These are phyloP conservation scores for Parapristionchus giblindavisi DNA, from an alignment of 2,888 invertebrate species.

Conservation along the genomic window DNA sequence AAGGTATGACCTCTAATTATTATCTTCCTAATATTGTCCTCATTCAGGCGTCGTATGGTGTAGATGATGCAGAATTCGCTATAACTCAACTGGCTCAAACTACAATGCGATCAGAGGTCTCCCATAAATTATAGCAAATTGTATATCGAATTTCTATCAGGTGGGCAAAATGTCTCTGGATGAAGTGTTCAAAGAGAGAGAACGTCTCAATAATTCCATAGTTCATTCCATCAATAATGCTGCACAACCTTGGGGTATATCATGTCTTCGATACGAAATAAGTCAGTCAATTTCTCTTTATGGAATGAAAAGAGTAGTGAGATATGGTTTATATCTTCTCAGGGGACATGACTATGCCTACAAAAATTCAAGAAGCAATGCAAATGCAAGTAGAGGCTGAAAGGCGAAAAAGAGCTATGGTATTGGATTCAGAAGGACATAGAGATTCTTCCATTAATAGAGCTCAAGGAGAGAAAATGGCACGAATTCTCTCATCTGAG, in stretches of 20 bases:
- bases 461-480: slow-evolving; percentile 91
- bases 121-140: neutral
- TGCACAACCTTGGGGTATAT: slow-evolving; percentile 96
- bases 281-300: slow-evolving; percentile 73
- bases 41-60: slow-evolving; percentile 86
- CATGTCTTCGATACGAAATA: slow-evolving; percentile 93
- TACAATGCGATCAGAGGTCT: slow-evolving; percentile 94
- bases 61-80: slow-evolving; percentile 98
- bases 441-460: slow-evolving; percentile 82
- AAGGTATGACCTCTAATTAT: slow-evolving; percentile 70
- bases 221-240: slow-evolving; percentile 98
- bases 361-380: slow-evolving; percentile 96
- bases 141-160: slow-evolving; percentile 35
- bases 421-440: slow-evolving; percentile 88
- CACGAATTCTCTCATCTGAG: slow-evolving; percentile 92
- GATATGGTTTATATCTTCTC: too few relatives aligned
- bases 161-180: slow-evolving; percentile 95
- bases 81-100: slow-evolving; percentile 98
- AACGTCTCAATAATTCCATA: slow-evolving; percentile 90
- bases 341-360: slow-evolving; percentile 89
- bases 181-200: slow-evolving; percentile 91
- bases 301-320: neutral
- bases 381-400: slow-evolving; percentile 99
- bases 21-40: neutral
- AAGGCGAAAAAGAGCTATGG: slow-evolving; percentile 91